These are phyloP conservation scores for Serinus canaria DNA, from an alignment of 2,113 vertebrate genomes.

Conservation along the genomic window DNA sequence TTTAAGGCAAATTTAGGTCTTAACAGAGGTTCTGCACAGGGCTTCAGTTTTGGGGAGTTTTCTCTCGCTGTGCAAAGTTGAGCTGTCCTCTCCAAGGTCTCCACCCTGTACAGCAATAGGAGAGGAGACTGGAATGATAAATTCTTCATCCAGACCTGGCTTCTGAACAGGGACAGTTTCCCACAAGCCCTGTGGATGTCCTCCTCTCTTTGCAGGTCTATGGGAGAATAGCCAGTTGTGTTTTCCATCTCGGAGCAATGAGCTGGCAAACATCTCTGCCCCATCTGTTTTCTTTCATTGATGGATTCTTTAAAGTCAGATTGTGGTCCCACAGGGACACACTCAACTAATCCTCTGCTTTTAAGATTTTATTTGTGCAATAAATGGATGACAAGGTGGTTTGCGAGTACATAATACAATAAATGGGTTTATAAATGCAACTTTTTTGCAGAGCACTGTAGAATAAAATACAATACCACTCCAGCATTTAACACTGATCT, in stretches of 20 bases:
- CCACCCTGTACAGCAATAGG: neutral
- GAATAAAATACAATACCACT: constrained; percentile 27
- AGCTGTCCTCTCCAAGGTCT: neutral
- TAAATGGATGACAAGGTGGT: constrained; percentile 57
- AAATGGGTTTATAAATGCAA: constrained; percentile 67
- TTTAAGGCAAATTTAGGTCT: neutral
- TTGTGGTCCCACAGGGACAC: constrained; percentile 21
- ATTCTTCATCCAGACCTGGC: neutral
- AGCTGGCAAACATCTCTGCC: constrained; percentile 3
- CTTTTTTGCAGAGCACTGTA: constrained; percentile 41
- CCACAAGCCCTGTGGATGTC: neutral
- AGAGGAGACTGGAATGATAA: neutral
- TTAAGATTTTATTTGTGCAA: constrained; percentile 64
- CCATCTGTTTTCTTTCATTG: constrained; percentile 34
- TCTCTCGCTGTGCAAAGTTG: fast-evolving
- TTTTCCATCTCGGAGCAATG: neutral
- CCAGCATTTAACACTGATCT: constrained; percentile 45
- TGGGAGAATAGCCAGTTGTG: neutral
- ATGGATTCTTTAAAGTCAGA: constrained; percentile 51
- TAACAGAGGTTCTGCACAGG: neutral
- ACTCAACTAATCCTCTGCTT: constrained; percentile 47
- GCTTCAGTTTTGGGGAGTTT: fast-evolving
- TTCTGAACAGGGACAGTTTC: neutral
- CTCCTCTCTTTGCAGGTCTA: neutral
- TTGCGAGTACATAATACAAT: constrained; percentile 43